Evolutionary conservation across 1,140 invertebrate species (phyloP), one percentile per base, ranked within the genome.

Genomic region (Lanistes nyassanus): DNA sequence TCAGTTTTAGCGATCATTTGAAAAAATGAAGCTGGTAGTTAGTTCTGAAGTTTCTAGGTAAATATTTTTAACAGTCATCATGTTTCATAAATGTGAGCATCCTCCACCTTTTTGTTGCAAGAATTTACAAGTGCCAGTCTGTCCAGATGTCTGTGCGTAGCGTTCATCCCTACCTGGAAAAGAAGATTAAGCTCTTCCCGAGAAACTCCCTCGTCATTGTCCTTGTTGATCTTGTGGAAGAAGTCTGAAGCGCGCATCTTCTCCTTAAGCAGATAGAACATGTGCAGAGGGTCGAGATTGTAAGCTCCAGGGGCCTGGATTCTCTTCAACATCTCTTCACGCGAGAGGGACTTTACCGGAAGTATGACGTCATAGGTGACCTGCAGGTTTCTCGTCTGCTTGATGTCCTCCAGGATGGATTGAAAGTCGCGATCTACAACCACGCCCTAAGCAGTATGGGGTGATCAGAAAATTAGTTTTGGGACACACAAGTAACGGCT

Each of bases 161-260:
- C n/a, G n/a, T n/a, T n/a, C n/a, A n/a, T n/a, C n/a, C n/a, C n/a
- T 29, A 83, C 82, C 75, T 81, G 77, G 76, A 83, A 83, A 31
- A 83, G 42, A 36, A 65, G 16, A 29, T 77, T 75, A 4, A 83
- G 73, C 62, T 83, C 82, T 7, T 80, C 76, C 39, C 77, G 76
- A 53, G 79, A 76, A 13, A 83, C 62, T 2, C 82, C 79, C 13
- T 80, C 76, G 58, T 83, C 76, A 36, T 82, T 76, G 68, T 83
- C 82, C 69, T 83, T 83, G 78, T 83, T 83, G 73, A 83, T 83
- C 65, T 81, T 83, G 75, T 82, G 78, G 78, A 83, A 83, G 74
- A 83, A 83, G 66, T 83, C 82, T 23, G 80, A 80, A 7, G 82
- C 82, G 31, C 82, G 31, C 72, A 82, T 82, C 74, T 80, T 75